A percentile compares a stretch with the other conserved stretches of the same genome.
These are phyloP conservation scores for Pseudopodoces humilis DNA, from an alignment of 2,113 vertebrate species.

Conservation along the genomic window DNA sequence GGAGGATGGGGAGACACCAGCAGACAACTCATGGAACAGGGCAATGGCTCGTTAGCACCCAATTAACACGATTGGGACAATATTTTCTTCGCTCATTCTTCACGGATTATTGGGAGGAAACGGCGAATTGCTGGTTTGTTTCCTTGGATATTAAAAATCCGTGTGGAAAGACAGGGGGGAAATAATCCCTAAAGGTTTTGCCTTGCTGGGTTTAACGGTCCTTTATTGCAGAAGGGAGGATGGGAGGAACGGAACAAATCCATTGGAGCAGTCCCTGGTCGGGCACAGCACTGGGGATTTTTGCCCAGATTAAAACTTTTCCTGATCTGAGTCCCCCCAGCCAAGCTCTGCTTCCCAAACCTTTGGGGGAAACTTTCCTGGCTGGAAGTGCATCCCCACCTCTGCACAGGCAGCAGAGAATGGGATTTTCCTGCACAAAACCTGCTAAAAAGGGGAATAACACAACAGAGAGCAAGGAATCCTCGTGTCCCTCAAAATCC, in stretches of 20 bases:
- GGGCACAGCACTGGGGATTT: background rate
- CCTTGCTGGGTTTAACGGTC: background rate
- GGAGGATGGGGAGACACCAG: background rate
- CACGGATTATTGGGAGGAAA: background rate
- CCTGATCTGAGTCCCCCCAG: background rate
- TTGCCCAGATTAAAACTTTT: background rate
- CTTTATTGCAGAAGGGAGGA: background rate
- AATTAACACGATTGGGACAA: background rate
- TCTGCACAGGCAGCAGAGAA: background rate
- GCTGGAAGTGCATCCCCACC: background rate
- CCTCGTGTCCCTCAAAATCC: background rate
- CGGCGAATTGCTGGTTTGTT: background rate
- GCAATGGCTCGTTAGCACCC: background rate
- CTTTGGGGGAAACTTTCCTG: background rate
- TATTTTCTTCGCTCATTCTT: background rate
- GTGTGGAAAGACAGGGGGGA: fast-evolving
- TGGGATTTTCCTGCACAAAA: background rate
- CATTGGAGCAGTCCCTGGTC: fast-evolving
- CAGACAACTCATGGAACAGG: background rate
- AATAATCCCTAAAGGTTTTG: background rate
- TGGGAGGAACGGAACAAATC: background rate
- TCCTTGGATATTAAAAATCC: background rate
- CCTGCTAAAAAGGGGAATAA: background rate
- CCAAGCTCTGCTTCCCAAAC: background rate
- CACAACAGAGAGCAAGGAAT: background rate